Percentiles rank a stretch among this genome's conserved stretches.
These are phyloP conservation scores for Cantharis lateralis DNA, from an alignment of 2,888 invertebrate species.

Conservation along the genomic window DNA sequence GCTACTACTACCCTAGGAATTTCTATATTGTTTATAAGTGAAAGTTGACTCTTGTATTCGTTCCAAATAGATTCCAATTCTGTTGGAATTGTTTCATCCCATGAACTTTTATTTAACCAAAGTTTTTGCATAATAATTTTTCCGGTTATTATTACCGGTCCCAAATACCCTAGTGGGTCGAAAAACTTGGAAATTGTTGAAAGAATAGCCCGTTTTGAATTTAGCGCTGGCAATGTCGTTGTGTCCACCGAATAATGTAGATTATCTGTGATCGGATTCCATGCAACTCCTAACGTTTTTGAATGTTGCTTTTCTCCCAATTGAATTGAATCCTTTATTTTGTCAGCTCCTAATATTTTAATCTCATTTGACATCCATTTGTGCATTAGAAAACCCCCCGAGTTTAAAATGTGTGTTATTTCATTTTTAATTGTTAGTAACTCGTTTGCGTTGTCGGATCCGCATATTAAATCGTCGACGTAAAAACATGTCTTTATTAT, in stretches of 20 bases:
- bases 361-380: neutral
- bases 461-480: slow-evolving; percentile 33
- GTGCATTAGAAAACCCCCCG: neutral
- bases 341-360: no score
- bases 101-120: slow-evolving; percentile 17
- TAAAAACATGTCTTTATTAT: slow-evolving; percentile 27
- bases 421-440: neutral
- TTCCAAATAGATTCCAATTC: slow-evolving; percentile 4
- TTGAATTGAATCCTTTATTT: no score
- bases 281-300: no score
- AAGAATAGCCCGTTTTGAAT: slow-evolving; percentile 20
- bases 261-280: no score
- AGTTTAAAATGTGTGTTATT: neutral
- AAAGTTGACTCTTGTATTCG: neutral
- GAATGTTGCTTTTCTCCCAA: no score
- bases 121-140: slow-evolving; percentile 9
- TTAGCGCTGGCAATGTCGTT: no score
- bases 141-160: slow-evolving; percentile 14
- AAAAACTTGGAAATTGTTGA: slow-evolving; percentile 18
- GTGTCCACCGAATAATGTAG: no score
- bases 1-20: slow-evolving; percentile 1
- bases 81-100: slow-evolving; percentile 19
- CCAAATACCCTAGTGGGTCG: slow-evolving; percentile 21
- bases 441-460: neutral
- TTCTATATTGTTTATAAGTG: neutral